Percentiles rank a stretch among this genome's conserved stretches.
Evolutionary conservation across 1,140 invertebrate genomes (phyloP).

Genomic region (Antheraea pernyi): DNA sequence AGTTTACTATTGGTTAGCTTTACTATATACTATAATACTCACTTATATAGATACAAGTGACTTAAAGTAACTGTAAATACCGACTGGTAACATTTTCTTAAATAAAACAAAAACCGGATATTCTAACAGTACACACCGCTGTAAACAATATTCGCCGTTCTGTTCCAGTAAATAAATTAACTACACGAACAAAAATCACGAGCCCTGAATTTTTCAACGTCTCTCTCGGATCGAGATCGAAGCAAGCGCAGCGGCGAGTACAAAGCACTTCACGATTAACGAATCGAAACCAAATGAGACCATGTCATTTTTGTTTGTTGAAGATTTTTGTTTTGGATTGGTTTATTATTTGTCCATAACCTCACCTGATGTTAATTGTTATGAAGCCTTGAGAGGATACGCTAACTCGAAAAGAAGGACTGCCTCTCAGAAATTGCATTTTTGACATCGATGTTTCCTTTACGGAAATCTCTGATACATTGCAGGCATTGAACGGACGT

Average conservation of each 20-base stretch:
- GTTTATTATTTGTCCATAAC: not conserved
- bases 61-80: not conserved
- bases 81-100: conserved; percentile 10
- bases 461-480: too few relatives aligned
- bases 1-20: not conserved
- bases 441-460: too few relatives aligned
- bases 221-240: conserved; percentile 54
- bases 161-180: conserved; percentile 61
- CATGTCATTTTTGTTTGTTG: conserved; percentile 53
- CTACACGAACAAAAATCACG: conserved; percentile 73
- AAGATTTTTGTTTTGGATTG: conserved; percentile 17
- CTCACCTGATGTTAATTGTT: too few relatives aligned
- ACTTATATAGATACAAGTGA: not conserved
- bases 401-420: too few relatives aligned
- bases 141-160: conserved; percentile 66
- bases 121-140: conserved; percentile 26
- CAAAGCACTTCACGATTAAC: conserved; percentile 64
- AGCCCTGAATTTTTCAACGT: conserved; percentile 73
- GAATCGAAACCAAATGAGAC: conserved; percentile 61
- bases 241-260: conserved; percentile 49
- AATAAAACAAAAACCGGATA: conserved; percentile 41
- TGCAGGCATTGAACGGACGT: too few relatives aligned
- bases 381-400: too few relatives aligned
- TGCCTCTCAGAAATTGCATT: too few relatives aligned
- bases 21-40: not conserved